Conservation (phyloP, 2,888 invertebrate species). For the Nomada lathburiana region DNA sequence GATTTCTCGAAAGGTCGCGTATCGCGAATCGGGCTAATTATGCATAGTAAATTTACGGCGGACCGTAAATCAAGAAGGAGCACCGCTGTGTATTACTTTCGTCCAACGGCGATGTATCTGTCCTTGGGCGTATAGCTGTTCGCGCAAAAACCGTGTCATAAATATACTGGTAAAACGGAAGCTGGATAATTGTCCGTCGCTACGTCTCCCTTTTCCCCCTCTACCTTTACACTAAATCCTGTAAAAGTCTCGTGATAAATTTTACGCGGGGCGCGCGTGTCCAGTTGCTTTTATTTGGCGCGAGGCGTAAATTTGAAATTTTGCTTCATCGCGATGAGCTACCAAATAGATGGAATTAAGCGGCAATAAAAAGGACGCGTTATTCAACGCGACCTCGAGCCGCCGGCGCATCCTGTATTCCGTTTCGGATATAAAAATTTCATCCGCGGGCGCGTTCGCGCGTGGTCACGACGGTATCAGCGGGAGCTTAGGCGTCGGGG, state of each 20-base stretch:
- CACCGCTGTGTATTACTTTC: constrained; percentile 18
- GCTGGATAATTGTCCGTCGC: constrained; percentile 33
- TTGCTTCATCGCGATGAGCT: too few relatives aligned
- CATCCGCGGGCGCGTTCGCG: constrained; percentile 27
- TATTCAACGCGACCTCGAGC: not conserved
- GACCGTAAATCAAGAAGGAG: constrained; percentile 22
- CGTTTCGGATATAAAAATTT: constrained; percentile 25
- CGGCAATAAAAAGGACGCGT: not conserved
- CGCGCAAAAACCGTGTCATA: constrained; percentile 1
- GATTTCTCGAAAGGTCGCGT: constrained; percentile 31
- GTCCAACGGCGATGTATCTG: not conserved
- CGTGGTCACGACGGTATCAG: constrained; percentile 37
- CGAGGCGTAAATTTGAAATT: not conserved
- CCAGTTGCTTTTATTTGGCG: not conserved
- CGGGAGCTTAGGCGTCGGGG: constrained; percentile 53
- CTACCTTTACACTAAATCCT: not conserved
- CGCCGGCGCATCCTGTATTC: not conserved
- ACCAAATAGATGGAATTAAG: not conserved
- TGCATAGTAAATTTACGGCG: constrained; percentile 26
- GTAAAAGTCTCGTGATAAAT: constrained; percentile 16
- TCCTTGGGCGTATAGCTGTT: not conserved
- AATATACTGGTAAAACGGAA: constrained; percentile 50
- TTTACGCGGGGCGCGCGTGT: not conserved
- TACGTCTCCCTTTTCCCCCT: not conserved
- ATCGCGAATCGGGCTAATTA: constrained; percentile 39